A percentile compares a stretch with the other conserved stretches of the same genome.
phyloP scores from a whole-genome alignment of 2,797 vertebrate genomes.

The Tokudaia muenninki region DNA sequence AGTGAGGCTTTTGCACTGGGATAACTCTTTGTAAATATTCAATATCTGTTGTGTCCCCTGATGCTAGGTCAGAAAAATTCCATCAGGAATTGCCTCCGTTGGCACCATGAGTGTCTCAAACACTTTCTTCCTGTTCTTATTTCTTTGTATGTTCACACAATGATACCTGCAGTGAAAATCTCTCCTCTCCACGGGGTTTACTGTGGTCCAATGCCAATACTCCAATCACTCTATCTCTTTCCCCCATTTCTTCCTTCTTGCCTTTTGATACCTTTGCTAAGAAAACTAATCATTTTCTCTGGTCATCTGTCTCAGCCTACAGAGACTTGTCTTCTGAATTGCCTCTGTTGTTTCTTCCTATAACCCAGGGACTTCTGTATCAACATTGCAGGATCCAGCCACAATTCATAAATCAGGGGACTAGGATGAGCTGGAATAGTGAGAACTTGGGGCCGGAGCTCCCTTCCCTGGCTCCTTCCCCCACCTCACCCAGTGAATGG shows the following conservation, averaged over 20 bases:
- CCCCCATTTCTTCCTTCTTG: not conserved
- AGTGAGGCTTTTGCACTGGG: not conserved
- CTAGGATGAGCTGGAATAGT: not conserved
- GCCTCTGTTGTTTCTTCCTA: not conserved
- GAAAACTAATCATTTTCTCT: not conserved
- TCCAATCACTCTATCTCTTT: not conserved
- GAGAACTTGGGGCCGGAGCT: not conserved
- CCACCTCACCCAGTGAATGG: not conserved
- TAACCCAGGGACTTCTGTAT: not conserved
- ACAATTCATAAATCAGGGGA: not conserved
- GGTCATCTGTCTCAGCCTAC: not conserved
- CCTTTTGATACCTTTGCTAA: not conserved
- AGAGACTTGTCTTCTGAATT: not conserved
- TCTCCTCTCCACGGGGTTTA: not conserved
- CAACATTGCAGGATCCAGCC: not conserved
- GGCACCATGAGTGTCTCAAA: not conserved
- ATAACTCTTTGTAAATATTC: not conserved
- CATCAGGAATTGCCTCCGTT: not conserved
- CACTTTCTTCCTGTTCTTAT: not conserved
- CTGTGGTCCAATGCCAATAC: conserved; percentile 16
- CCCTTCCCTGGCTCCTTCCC: too few relatives aligned
- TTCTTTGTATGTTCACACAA: not conserved
- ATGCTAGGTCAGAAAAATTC: not conserved
- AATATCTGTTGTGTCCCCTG: not conserved
- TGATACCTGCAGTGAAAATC: not conserved